Evolutionary conservation across 2,888 invertebrate species (phyloP).

Genomic region (Synanthedon myopaeformis): DNA sequence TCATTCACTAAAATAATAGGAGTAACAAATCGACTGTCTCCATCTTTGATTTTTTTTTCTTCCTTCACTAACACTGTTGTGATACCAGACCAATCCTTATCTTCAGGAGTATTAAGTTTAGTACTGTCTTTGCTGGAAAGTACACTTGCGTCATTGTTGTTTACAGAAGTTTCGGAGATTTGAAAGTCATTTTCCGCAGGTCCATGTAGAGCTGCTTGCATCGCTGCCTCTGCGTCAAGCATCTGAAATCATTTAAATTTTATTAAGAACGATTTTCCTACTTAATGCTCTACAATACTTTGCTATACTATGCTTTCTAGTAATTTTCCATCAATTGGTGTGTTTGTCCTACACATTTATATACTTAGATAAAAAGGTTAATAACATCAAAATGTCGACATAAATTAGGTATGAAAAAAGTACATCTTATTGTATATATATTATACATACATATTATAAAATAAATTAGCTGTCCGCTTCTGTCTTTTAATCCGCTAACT

Average conservation of each 20-base stretch:
- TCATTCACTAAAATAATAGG: conserved; percentile 59
- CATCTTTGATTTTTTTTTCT: conserved; percentile 16
- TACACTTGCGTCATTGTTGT: conserved; percentile 36
- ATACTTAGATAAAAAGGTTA: too few relatives aligned
- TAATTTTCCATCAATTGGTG: too few relatives aligned
- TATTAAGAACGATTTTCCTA: too few relatives aligned
- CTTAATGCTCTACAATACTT: too few relatives aligned
- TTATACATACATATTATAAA: too few relatives aligned
- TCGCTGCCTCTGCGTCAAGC: conserved; percentile 47
- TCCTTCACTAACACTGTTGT: conserved; percentile 27
- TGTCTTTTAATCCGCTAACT: too few relatives aligned
- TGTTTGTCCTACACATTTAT: too few relatives aligned
- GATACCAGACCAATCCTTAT: conserved; percentile 29
- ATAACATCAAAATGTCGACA: too few relatives aligned
- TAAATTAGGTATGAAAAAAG: too few relatives aligned
- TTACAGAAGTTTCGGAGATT: conserved; percentile 28
- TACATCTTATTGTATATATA: too few relatives aligned
- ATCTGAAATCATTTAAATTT: conserved; percentile 26
- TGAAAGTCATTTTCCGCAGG: conserved; percentile 27
- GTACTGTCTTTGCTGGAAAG: conserved; percentile 33
- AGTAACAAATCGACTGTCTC: conserved; percentile 25
- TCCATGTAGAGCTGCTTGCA: conserved; percentile 22
- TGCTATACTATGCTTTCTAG: too few relatives aligned
- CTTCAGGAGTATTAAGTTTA: conserved; percentile 30
- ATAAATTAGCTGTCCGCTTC: too few relatives aligned